Evolutionary conservation across 2,888 invertebrate genomes (phyloP).

Genomic region (Pristionchus arcanus): DNA sequence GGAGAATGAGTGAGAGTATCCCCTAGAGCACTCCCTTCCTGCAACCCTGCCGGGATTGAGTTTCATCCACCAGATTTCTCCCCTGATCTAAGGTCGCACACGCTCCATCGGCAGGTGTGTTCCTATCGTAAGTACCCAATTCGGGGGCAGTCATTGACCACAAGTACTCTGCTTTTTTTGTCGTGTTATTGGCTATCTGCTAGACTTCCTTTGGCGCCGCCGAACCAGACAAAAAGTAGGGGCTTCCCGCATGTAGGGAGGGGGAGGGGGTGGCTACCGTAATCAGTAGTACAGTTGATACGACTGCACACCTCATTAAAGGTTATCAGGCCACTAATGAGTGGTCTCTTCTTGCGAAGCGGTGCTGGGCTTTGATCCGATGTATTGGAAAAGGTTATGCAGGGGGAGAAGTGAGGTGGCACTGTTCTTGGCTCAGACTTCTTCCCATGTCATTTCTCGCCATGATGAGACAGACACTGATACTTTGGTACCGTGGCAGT

Average conservation of each 20-base stretch:
- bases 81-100: neutral
- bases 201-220: slow-evolving; percentile 37
- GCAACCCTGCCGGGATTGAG: slow-evolving; percentile 33
- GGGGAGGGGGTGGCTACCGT: neutral
- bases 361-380: slow-evolving; percentile 2
- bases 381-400: slow-evolving; percentile 23
- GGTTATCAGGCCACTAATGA: slow-evolving; percentile 38
- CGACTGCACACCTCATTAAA: slow-evolving; percentile 39
- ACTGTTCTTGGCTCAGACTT: neutral
- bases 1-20: neutral
- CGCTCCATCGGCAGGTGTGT: slow-evolving; percentile 17
- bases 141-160: neutral
- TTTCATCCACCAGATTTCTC: slow-evolving; percentile 21
- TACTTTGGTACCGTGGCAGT: neutral
- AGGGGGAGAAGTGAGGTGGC: neutral
- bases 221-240: neutral
- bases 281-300: neutral
- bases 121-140: slow-evolving; percentile 38
- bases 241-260: neutral
- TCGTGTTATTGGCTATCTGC: slow-evolving; percentile 19
- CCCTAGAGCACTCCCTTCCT: slow-evolving; percentile 9
- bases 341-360: slow-evolving; percentile 5
- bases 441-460: slow-evolving; percentile 11
- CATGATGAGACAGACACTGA: neutral
- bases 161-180: neutral